A percentile compares a stretch with the other conserved stretches of the same genome.
Evolutionary conservation across 2,888 invertebrate species (phyloP).

Genomic region (Eupeodes latifasciatus): DNA sequence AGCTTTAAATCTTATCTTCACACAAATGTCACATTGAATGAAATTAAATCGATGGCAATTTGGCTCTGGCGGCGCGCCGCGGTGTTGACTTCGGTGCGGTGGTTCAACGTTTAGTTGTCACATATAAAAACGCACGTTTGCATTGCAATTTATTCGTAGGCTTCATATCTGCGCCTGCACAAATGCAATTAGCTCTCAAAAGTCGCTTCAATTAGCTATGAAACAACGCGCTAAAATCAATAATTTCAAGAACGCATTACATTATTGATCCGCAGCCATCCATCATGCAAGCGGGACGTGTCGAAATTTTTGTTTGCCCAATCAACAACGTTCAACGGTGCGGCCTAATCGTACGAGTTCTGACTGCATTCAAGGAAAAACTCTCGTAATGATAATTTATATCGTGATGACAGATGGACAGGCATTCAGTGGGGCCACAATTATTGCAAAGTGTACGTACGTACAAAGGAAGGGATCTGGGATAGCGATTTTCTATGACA

Average conservation of each 20-base stretch:
- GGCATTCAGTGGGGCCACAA: constrained; percentile 27
- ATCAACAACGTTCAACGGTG: constrained; percentile 48
- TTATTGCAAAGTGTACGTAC: neutral
- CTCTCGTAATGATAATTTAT: constrained; percentile 72
- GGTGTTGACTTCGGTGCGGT: neutral
- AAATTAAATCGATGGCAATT: constrained; percentile 33
- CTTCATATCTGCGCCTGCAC: neutral
- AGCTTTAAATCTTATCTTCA: constrained; percentile 35
- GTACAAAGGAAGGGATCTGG: too few relatives aligned
- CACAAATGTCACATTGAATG: constrained; percentile 28
- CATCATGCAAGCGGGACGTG: constrained; percentile 69
- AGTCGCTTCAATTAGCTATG: constrained; percentile 67
- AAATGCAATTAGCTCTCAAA: constrained; percentile 66
- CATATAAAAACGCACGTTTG: constrained; percentile 8
- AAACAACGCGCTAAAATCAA: constrained; percentile 64
- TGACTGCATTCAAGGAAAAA: constrained; percentile 28
- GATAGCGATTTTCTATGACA: too few relatives aligned
- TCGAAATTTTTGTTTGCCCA: constrained; percentile 64
- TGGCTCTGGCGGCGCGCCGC: constrained; percentile 8
- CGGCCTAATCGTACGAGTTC: neutral
- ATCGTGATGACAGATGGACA: constrained; percentile 65
- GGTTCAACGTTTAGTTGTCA: constrained; percentile 3
- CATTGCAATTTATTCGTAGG: constrained; percentile 15
- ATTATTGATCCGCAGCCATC: constrained; percentile 68
- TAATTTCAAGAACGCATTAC: constrained; percentile 72